These are phyloP conservation scores for Calliopum simillimum DNA, from an alignment of 2,888 invertebrate species.

Conservation along the genomic window DNA sequence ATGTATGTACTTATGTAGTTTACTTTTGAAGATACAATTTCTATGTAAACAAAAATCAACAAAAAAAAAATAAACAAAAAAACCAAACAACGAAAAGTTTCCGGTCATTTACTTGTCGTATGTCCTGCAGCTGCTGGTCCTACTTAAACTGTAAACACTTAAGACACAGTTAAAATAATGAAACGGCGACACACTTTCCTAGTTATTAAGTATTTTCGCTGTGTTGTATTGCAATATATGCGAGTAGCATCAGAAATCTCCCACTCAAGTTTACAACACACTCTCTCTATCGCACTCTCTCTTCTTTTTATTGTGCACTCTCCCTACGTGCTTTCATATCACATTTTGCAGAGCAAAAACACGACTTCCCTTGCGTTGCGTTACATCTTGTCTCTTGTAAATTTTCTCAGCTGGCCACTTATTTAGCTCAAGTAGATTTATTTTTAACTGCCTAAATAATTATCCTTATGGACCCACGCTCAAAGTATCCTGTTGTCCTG, in stretches of 20 bases:
- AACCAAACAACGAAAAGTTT: constrained; percentile 47
- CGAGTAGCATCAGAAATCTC: too few species aligned
- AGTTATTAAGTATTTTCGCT: not conserved
- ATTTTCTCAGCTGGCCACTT: not conserved
- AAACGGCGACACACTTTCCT: constrained; percentile 8
- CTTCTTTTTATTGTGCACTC: too few species aligned
- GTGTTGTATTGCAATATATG: not conserved
- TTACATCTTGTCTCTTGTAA: too few species aligned
- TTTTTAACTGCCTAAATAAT: constrained; percentile 8
- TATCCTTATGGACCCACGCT: constrained; percentile 15
- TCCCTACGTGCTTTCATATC: not conserved
- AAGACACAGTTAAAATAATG: not conserved
- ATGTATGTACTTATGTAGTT: too few species aligned
- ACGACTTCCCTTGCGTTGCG: too few species aligned
- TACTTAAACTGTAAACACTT: not conserved
- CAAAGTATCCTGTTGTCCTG: not conserved
- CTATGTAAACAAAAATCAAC: too few species aligned
- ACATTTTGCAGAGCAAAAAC: not conserved
- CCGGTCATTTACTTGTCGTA: constrained; percentile 63
- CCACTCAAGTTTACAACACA: too few species aligned
- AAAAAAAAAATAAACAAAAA: too few species aligned
- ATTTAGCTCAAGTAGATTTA: not conserved
- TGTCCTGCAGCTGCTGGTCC: constrained; percentile 40
- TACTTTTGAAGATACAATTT: too few species aligned
- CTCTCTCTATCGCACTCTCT: too few species aligned